A percentile compares a stretch with the other conserved stretches of the same genome.
Conservation (phyloP, 2,797 vertebrate species). For the Megaceryle alcyon region DNA sequence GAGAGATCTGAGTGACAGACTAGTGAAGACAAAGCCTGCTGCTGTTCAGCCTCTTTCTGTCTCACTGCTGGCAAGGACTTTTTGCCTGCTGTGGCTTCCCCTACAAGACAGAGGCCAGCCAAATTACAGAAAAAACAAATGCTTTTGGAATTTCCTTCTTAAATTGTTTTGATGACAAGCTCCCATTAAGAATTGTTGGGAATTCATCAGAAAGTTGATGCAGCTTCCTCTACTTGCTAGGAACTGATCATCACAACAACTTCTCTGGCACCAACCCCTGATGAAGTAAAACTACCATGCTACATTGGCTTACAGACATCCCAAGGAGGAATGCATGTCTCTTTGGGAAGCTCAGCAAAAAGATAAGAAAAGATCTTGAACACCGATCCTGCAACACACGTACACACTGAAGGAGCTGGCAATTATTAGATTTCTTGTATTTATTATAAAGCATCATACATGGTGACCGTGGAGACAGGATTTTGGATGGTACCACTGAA, state of each 20-base stretch:
- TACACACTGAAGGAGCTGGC: fast-evolving
- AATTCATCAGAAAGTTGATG: background rate
- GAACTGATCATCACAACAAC: background rate
- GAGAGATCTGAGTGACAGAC: background rate
- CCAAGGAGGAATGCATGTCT: fast-evolving
- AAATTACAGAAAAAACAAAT: background rate
- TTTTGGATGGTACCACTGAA: background rate
- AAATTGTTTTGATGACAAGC: constrained; percentile 30
- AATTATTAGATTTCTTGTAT: too few relatives aligned
- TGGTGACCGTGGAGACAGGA: fast-evolving
- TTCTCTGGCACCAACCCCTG: background rate
- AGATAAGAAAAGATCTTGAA: background rate
- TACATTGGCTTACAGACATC: fast-evolving
- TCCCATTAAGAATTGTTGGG: background rate
- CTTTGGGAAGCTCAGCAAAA: background rate
- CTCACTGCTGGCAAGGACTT: background rate
- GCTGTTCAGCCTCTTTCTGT: background rate
- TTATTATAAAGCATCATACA: background rate
- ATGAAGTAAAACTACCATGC: fast-evolving
- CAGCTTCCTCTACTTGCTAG: background rate
- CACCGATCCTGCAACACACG: fast-evolving
- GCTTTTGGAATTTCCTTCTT: constrained; percentile 13
- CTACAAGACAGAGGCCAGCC: background rate
- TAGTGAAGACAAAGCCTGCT: background rate
- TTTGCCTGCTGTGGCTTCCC: background rate